Base-by-base conservation (phyloP, 2,113 vertebrate genomes). In the Stegostoma tigrinum region DNA sequence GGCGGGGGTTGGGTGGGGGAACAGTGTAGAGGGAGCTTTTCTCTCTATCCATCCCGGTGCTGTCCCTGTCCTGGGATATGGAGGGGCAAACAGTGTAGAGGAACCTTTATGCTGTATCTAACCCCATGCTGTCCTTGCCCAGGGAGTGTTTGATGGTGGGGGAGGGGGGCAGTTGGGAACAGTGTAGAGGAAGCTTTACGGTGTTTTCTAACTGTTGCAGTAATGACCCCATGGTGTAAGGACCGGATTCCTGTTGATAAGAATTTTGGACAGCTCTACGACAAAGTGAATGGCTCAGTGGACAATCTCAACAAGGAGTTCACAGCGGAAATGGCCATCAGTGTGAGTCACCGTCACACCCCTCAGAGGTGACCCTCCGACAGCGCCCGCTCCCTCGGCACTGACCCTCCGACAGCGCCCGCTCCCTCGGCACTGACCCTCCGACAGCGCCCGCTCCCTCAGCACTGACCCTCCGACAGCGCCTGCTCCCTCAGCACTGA, bases 191-290 rank as follows among this genome's bases (percentile, higher is more conserved):
- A 10, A 17, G n/a, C n/a, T 83, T 14, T 83, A 4, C 42, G 23
- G 42, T 2, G 17, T 23, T 45, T 45, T 7, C 45, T 7, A 2
- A 5, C 42, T 66, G 70, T 78, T 2, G 0, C 97, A 99, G 99
- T 97, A 15, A 98, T 98, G 97, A 97, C 96, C 0, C 2, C 61
- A 0, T 99, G 98, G 99, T 99, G 99, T 95, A 23, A 17, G 0
- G 96, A 97, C 0, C 97, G 97, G 15, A 96, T 99, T 96, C 99
- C 99, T 0, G 97, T 99, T 95, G 98, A 98, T n/a, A 97, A 98
- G n/a, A 99, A 99, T 97, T 99, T 99, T 0, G 99, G 99, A 21
- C 96, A 97, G 67, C 97, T 97, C 30, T 99, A 98, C 0, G 98
- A 99, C 96, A 97, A 96, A 10, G 96, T 99, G 7, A 98, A 98